Percentiles rank a stretch among this genome's conserved stretches.
Evolutionary conservation across 1,140 invertebrate species (phyloP).

Genomic region (Fopius arisanus): DNA sequence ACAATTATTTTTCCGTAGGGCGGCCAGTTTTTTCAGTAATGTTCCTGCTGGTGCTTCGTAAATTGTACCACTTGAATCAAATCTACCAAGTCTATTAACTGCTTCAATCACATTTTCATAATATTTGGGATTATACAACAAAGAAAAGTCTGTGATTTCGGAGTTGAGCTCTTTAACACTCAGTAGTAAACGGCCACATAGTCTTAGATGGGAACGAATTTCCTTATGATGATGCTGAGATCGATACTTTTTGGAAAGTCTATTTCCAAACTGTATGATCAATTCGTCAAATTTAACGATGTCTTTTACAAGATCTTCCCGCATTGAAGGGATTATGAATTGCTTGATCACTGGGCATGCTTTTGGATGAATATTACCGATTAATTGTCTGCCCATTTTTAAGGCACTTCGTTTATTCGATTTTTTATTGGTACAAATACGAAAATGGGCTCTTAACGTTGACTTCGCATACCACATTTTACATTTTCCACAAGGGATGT

Average conservation of each 20-base stretch:
- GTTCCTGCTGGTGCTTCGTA: slow-evolving; percentile 20
- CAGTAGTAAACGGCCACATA: neutral
- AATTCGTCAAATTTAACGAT: neutral
- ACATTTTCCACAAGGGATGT: neutral
- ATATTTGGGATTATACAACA: neutral
- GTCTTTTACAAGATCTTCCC: neutral
- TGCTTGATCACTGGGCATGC: neutral
- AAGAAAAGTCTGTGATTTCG: neutral
- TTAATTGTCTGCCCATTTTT: neutral
- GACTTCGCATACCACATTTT: neutral
- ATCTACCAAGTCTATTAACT: neutral
- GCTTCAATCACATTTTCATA: neutral
- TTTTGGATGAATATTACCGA: neutral
- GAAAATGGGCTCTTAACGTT: neutral
- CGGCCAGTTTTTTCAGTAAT: slow-evolving; percentile 14
- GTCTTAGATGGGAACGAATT: neutral
- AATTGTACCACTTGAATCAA: neutral
- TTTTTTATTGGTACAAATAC: neutral
- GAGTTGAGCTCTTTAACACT: neutral
- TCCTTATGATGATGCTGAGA: neutral
- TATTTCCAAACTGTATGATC: neutral
- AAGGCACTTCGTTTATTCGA: neutral
- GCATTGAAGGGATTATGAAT: neutral
- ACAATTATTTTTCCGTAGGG: neutral
- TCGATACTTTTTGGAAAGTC: neutral